phyloP scores from a whole-genome alignment of 2,113 vertebrate species.

The Paradoxurus hermaphroditus region DNA sequence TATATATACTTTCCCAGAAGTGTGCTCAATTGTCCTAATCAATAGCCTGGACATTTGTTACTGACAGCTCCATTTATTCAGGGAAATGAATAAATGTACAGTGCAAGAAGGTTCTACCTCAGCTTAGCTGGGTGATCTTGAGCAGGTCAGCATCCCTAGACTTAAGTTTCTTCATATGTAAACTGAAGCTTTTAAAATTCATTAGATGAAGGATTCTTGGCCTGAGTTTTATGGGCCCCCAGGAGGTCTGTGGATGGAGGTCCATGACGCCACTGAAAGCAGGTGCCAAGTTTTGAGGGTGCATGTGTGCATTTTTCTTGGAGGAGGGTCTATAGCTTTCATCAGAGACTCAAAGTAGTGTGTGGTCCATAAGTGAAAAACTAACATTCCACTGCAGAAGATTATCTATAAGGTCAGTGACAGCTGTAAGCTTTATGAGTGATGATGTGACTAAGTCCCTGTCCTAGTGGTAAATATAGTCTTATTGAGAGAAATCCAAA shows the following conservation, averaged over 20 bases:
- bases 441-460: not conserved
- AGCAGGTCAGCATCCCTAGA: not conserved
- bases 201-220: slow-evolving; percentile 10
- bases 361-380: not conserved
- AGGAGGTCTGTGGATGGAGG: not conserved
- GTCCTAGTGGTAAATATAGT: not conserved
- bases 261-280: not conserved
- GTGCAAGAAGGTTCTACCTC: not conserved
- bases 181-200: not conserved
- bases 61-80: not conserved
- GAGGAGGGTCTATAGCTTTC: not conserved
- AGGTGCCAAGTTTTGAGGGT: not conserved
- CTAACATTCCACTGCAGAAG: not conserved
- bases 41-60: not conserved
- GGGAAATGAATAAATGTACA: not conserved
- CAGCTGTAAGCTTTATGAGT: not conserved
- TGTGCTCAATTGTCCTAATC: not conserved
- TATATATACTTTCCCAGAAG: not conserved
- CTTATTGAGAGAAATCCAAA: not conserved
- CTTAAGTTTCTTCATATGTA: not conserved
- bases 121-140: not conserved
- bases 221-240: not conserved
- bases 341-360: not conserved
- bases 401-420: not conserved
- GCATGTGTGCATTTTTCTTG: not conserved